A percentile compares a stretch with the other conserved stretches of the same genome.
phyloP scores from a whole-genome alignment of 2,113 vertebrate genomes.

The Chunga burmeisteri region DNA sequence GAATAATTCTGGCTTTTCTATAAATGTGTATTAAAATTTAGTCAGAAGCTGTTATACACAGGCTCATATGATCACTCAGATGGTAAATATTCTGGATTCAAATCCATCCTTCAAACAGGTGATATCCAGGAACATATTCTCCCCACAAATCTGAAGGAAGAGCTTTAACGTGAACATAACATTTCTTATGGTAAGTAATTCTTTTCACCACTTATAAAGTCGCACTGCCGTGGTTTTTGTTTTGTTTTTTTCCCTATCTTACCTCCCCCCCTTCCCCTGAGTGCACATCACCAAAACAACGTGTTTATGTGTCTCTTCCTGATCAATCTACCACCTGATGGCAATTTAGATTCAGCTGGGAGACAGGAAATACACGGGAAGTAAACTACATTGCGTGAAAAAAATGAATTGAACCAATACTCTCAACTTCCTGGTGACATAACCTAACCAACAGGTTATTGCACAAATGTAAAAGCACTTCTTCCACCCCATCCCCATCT shows the following conservation, averaged over 20 bases:
- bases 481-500: background rate
- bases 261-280: background rate
- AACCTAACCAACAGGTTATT: background rate
- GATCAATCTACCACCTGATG: background rate
- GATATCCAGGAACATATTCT: background rate
- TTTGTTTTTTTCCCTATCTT: background rate
- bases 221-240: rapidly evolving
- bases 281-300: background rate
- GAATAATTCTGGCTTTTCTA: background rate
- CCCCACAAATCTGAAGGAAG: background rate
- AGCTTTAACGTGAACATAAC: background rate
- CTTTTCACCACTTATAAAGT: background rate
- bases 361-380: background rate
- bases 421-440: background rate
- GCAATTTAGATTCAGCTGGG: background rate
- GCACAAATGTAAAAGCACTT: background rate
- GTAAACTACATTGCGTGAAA: background rate
- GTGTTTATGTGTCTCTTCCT: background rate
- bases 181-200: background rate
- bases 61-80: background rate
- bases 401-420: background rate
- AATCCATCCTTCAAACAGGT: background rate
- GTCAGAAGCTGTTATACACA: background rate
- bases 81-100: background rate
- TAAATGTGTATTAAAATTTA: background rate